A percentile compares a stretch with the other conserved stretches of the same genome.
phyloP scores from a whole-genome alignment of 2,797 vertebrate species.

The Oophaga sylvatica region DNA sequence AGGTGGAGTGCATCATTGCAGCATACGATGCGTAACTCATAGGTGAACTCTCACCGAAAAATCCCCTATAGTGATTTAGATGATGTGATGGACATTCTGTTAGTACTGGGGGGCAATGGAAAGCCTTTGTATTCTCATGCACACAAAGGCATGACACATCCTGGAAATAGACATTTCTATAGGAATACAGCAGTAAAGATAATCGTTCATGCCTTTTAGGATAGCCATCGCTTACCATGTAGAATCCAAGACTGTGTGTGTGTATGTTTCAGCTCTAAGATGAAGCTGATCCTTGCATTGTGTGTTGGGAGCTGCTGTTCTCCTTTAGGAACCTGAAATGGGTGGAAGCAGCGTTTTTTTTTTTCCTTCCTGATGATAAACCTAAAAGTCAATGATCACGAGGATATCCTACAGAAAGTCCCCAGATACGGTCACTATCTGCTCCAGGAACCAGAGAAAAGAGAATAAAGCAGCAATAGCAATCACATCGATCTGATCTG shows the following conservation, averaged over 20 bases:
- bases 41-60: neutral
- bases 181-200: conserved; percentile 28
- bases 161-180: conserved; percentile 18
- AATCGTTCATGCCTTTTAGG: conserved; percentile 38
- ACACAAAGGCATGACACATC: neutral
- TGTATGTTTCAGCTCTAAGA: conserved; percentile 72
- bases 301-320: conserved; percentile 69
- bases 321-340: conserved; percentile 71
- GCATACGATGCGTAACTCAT: neutral
- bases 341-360: conserved; percentile 27
- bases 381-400: conserved; percentile 71
- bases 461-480: conserved; percentile 79
- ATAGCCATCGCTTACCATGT: conserved; percentile 82
- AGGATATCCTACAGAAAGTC: conserved; percentile 73
- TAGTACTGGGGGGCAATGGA: neutral
- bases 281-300: conserved; percentile 74
- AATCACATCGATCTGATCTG: conserved; percentile 85
- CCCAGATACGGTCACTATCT: conserved; percentile 74
- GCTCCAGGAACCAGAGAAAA: conserved; percentile 75
- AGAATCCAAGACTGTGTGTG: conserved; percentile 73
- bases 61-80: neutral
- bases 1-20: neutral
- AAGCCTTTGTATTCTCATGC: neutral
- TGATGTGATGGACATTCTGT: neutral
- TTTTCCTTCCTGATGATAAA: conserved; percentile 75